phyloP scores from a whole-genome alignment of 2,888 invertebrate species.

The Gandaritis pyraliata region DNA sequence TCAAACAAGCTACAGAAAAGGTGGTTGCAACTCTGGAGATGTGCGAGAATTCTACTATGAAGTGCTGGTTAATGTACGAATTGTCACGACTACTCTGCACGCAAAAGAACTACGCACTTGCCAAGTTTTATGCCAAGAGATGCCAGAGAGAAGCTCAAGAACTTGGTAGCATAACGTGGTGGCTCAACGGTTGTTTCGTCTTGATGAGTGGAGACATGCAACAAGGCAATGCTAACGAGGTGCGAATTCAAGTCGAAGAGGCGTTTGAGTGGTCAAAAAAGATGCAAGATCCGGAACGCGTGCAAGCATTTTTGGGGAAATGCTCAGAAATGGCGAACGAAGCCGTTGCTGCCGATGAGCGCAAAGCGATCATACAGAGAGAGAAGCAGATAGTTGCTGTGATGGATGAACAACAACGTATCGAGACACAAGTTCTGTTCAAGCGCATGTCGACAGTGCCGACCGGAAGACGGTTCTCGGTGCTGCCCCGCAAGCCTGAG shows the following conservation, averaged over 20 bases:
- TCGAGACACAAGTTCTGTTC: conserved; percentile 69
- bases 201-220: conserved; percentile 80
- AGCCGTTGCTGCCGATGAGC: conserved; percentile 66
- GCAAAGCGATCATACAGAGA: conserved; percentile 67
- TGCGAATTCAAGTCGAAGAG: conserved; percentile 73
- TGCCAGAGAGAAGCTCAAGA: conserved; percentile 75
- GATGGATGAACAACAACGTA: conserved; percentile 64
- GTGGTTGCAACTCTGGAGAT: conserved; percentile 66
- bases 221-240: conserved; percentile 76
- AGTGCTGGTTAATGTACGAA: conserved; percentile 79
- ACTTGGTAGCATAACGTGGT: conserved; percentile 69
- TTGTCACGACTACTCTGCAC: conserved; percentile 68
- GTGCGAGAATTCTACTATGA: conserved; percentile 78
- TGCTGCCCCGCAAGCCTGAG: conserved; percentile 64
- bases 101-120: conserved; percentile 76
- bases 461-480: conserved; percentile 68
- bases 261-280: conserved; percentile 73
- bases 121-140: conserved; percentile 76
- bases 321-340: conserved; percentile 71
- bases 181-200: conserved; percentile 75
- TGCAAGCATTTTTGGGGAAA: conserved; percentile 71
- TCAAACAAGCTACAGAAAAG: conserved; percentile 69
- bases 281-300: conserved; percentile 68
- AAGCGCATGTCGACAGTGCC: conserved; percentile 76
- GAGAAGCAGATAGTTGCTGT: conserved; percentile 65